These are phyloP conservation scores for Idaea aversata DNA, from an alignment of 2,888 invertebrate species.

Conservation along the genomic window DNA sequence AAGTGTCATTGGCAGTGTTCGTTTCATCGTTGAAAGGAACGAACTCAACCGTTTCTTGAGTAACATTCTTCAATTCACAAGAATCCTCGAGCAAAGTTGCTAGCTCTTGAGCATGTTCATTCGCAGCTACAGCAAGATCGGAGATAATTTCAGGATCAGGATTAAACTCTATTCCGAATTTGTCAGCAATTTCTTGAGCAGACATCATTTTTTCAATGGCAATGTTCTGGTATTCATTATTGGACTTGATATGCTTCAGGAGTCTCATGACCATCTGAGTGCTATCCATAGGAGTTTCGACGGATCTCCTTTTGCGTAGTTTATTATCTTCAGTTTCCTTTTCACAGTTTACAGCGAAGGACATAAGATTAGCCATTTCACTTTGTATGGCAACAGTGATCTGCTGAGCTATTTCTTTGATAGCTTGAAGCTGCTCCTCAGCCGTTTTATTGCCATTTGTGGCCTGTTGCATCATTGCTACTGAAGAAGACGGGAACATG, in stretches of 20 bases:
- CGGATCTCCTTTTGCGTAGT: conserved; percentile 54
- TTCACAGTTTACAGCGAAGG: conserved; percentile 47
- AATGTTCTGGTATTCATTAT: conserved; percentile 71
- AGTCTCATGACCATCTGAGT: conserved; percentile 60
- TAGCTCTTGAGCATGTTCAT: conserved; percentile 63
- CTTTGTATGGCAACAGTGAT: conserved; percentile 56
- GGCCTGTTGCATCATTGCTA: conserved; percentile 58
- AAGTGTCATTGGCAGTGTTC: conserved; percentile 34
- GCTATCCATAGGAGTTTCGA: conserved; percentile 65
- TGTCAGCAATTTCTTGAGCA: conserved; percentile 72
- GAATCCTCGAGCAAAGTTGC: conserved; percentile 54
- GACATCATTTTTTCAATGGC: conserved; percentile 76
- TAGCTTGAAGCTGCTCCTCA: conserved; percentile 66
- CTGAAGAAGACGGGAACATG: conserved; percentile 51
- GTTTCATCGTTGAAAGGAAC: conserved; percentile 30
- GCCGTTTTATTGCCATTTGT: conserved; percentile 52
- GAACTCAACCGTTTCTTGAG: conserved; percentile 35
- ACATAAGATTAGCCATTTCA: conserved; percentile 60
- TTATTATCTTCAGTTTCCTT: conserved; percentile 41
- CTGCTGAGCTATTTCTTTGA: conserved; percentile 59
- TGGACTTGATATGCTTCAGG: conserved; percentile 66
- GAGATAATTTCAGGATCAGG: conserved; percentile 67
- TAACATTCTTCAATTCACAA: conserved; percentile 43
- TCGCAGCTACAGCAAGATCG: conserved; percentile 61
- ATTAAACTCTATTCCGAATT: conserved; percentile 64